These are phyloP conservation scores for Leptocoma aspasia DNA, from an alignment of 2,113 vertebrate genomes.

Conservation along the genomic window DNA sequence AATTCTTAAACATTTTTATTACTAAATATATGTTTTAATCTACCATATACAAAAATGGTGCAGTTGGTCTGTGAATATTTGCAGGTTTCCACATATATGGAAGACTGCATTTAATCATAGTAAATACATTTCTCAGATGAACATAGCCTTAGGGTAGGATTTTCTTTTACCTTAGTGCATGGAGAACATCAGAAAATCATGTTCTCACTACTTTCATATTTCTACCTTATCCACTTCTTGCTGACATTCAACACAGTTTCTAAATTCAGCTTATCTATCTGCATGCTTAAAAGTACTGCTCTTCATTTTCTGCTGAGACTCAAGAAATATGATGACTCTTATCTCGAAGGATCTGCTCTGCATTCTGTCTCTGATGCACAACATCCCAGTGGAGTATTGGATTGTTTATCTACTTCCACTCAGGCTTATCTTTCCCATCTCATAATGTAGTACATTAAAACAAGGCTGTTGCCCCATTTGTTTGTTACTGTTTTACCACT, in stretches of 20 bases:
- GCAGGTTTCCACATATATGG: neutral
- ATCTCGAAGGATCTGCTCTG: conserved; percentile 54
- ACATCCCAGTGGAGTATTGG: conserved; percentile 63
- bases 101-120: neutral
- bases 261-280: conserved; percentile 24
- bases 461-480: conserved; percentile 49
- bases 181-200: neutral
- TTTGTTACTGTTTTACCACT: conserved; percentile 33
- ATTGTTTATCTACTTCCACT: conserved; percentile 68
- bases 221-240: neutral
- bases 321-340: conserved; percentile 62
- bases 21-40: neutral
- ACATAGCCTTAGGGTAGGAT: neutral
- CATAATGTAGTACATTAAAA: conserved; percentile 56
- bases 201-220: neutral
- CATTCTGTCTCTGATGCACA: conserved; percentile 34
- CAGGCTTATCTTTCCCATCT: conserved; percentile 64
- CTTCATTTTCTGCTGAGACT: conserved; percentile 37
- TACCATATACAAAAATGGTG: neutral
- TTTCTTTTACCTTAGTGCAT: neutral
- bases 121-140: neutral
- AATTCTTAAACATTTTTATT: neutral
- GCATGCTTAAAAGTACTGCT: conserved; percentile 3
- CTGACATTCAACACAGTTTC: conserved; percentile 30
- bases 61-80: neutral